phyloP scores from a whole-genome alignment of 2,113 vertebrate genomes.

The Sceloporus undulatus region DNA sequence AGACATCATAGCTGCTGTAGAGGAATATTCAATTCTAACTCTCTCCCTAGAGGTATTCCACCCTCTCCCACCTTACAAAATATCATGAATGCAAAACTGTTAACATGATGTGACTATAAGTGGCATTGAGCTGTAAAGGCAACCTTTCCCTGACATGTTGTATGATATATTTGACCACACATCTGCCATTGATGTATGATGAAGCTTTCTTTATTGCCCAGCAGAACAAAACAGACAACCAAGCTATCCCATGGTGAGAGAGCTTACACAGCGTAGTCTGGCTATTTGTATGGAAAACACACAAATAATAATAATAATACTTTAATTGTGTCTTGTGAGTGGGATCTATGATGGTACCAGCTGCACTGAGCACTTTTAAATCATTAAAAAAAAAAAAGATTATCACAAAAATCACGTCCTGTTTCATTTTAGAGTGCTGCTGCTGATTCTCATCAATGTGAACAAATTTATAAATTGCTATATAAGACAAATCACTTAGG shows the following conservation, averaged over 20 bases:
- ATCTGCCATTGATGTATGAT: background rate
- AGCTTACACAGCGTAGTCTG: background rate
- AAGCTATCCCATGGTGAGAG: background rate
- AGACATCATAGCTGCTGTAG: background rate
- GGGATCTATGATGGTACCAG: background rate
- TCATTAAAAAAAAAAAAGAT: no score
- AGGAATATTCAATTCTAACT: background rate
- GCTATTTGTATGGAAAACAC: background rate
- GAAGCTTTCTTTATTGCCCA: no score
- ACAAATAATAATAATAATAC: background rate
- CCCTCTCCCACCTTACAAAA: background rate
- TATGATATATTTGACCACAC: background rate
- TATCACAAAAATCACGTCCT: background rate
- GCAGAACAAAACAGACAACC: background rate
- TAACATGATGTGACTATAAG: background rate
- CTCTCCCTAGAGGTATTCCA: background rate
- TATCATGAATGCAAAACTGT: background rate
- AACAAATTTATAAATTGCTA: background rate
- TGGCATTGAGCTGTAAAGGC: background rate
- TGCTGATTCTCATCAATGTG: conserved; percentile 5
- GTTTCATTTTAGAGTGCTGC: conserved; percentile 1
- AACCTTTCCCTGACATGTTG: background rate
- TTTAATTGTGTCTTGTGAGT: background rate
- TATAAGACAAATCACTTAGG: background rate
- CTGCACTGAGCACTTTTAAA: background rate